Percentiles rank a stretch among this genome's conserved stretches.
These are phyloP conservation scores for Agriopis marginaria DNA, from an alignment of 2,888 invertebrate species.

Conservation along the genomic window DNA sequence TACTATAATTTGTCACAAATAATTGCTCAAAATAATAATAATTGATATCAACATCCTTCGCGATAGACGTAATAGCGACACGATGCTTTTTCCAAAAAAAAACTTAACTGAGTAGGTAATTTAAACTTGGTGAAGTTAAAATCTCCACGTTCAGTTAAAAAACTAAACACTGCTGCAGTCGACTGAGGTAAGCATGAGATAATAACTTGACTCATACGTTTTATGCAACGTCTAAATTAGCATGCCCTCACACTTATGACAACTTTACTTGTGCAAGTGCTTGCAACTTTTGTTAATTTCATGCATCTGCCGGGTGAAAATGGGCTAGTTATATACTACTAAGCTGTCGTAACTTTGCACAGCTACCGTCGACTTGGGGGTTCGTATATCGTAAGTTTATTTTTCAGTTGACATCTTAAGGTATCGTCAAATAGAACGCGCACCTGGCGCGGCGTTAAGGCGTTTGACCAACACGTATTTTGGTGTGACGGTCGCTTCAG, in stretches of 20 bases:
- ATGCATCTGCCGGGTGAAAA: slow-evolving; percentile 5
- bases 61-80: no score
- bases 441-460: no score
- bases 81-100: no score
- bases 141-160: neutral
- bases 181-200: slow-evolving; percentile 9
- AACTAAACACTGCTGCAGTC: neutral
- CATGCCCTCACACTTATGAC: slow-evolving; percentile 7
- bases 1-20: no score
- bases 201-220: slow-evolving; percentile 24
- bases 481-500: no score
- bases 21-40: no score
- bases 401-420: neutral
- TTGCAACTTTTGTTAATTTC: slow-evolving; percentile 12
- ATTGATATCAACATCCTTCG: no score
- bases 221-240: slow-evolving; percentile 15
- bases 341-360: slow-evolving; percentile 3
- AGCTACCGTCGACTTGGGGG: no score
- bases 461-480: no score
- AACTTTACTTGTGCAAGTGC: slow-evolving; percentile 19
- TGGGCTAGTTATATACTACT: slow-evolving; percentile 7
- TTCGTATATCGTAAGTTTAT: neutral
- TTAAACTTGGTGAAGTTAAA: no score
- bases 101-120: no score
- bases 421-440: no score